Evolutionary conservation across 1,140 invertebrate genomes (phyloP).

Genomic region (Vollenhovia emeryi): DNA sequence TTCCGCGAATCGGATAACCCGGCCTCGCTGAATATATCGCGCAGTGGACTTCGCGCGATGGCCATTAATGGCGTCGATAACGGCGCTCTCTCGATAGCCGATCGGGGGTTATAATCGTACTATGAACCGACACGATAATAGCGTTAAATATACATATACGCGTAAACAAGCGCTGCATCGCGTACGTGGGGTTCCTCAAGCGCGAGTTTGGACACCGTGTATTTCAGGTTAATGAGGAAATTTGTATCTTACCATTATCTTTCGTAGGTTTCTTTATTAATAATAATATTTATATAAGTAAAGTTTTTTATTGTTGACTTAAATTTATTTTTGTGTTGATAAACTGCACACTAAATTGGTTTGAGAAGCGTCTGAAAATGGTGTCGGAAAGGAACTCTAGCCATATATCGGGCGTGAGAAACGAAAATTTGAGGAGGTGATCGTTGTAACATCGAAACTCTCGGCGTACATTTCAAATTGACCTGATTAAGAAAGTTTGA

Average conservation of each 20-base stretch:
- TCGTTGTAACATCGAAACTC: neutral
- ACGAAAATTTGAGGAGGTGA: neutral
- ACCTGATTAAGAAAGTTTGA: neutral
- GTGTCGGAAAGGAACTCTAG: too few relatives aligned
- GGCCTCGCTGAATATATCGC: constrained; percentile 57
- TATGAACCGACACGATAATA: constrained; percentile 47
- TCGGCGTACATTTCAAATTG: neutral
- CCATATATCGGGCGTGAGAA: too few relatives aligned
- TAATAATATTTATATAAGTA: too few relatives aligned
- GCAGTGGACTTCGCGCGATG: constrained; percentile 67
- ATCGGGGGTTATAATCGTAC: constrained; percentile 66
- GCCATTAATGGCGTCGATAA: constrained; percentile 67
- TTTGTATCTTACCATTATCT: too few relatives aligned
- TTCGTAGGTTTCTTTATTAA: too few relatives aligned
- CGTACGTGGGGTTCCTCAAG: neutral
- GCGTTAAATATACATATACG: neutral
- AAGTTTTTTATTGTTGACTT: too few relatives aligned
- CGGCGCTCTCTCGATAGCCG: constrained; percentile 58
- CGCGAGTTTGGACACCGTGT: neutral
- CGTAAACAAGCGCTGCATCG: constrained; percentile 20
- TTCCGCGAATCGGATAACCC: constrained; percentile 53
- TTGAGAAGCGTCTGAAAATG: too few relatives aligned
- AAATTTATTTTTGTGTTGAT: too few relatives aligned
- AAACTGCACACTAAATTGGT: too few relatives aligned
- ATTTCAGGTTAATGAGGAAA: too few relatives aligned